Percentiles rank a stretch among this genome's conserved stretches.
Evolutionary conservation across 1,140 invertebrate genomes (phyloP).

Genomic region (Drosophila suzukii): DNA sequence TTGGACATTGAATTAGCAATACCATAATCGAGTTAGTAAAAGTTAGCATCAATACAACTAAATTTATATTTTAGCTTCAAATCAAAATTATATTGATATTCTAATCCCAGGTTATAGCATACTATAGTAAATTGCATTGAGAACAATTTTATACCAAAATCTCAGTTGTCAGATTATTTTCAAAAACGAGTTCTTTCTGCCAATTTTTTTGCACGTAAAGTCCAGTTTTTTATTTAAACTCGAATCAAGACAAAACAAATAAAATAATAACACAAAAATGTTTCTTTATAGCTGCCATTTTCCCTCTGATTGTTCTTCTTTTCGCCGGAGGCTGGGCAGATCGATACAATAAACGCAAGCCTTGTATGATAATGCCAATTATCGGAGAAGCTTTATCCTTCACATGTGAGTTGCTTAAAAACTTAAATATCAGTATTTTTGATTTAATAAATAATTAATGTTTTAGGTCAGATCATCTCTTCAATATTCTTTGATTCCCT

Average conservation of each 20-base stretch:
- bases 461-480: slow-evolving; percentile 69
- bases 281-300: slow-evolving; percentile 84
- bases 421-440: fast-evolving
- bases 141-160: background rate
- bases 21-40: background rate
- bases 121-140: background rate
- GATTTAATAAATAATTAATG: background rate
- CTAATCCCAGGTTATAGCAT: background rate
- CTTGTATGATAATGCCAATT: slow-evolving; percentile 87
- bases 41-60: background rate
- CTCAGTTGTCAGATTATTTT: background rate
- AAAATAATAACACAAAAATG: background rate
- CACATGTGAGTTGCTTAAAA: slow-evolving; percentile 55
- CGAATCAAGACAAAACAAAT: background rate
- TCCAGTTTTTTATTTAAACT: slow-evolving; percentile 5
- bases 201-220: background rate
- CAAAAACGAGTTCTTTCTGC: slow-evolving; percentile 10
- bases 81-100: no score
- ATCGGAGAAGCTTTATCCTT: slow-evolving; percentile 85
- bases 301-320: slow-evolving; percentile 87
- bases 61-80: background rate
- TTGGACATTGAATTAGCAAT: background rate
- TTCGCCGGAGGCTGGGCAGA: slow-evolving; percentile 89
- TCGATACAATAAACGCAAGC: slow-evolving; percentile 87
- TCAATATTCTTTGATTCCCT: slow-evolving; percentile 77